Evolutionary conservation across 2,888 invertebrate genomes (phyloP), one percentile per base, ranked within the genome.

Genomic region (Hipparchia sbordonii): DNA sequence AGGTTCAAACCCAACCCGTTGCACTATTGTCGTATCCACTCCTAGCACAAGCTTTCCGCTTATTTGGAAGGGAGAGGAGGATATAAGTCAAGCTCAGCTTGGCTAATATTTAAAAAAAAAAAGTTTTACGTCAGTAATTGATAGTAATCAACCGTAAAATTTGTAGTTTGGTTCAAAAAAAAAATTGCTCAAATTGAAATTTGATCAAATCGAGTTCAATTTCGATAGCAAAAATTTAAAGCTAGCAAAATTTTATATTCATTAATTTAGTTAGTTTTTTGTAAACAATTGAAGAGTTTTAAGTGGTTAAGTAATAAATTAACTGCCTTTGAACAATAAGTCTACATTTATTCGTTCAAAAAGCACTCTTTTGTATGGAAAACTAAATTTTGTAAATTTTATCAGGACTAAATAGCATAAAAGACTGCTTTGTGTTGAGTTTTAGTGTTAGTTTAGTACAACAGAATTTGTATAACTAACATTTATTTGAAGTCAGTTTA

Each of bases 291-390:
- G 7, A 57, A 5, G 23, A 70, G 45, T 23, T 6, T 13, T 54
- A 61, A 61, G 8, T 33, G 33, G 0, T 68, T 45, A 9, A 52
- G 46, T n/a, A 70, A 9, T 54, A 62, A 57, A 63, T 12, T 12
- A 66, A 82, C 82, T 83, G 82, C 82, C 82, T 76, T 78, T 74
- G 57, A 54, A 72, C 71, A 78, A 80, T 81, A 82, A 82, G 82
- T 81, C 78, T 70, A 54, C n/a, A 69, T 61, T 56, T 65, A 12
- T 51, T 51, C 23, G 52, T 46, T 62, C 9, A 9, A n/a, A n/a
- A 62, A 2, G 6, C 13, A 4, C 46, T 12, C 8, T 46, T 48
- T 62, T 46, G 62, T 46, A 48, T 8, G 5, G n/a, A 62, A 62
- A 62, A 62, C 46, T 46, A 13, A 61, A 13, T 13, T 46, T 48